Conservation (phyloP, 2,888 invertebrate species). For the Apodemia duryi region DNA sequence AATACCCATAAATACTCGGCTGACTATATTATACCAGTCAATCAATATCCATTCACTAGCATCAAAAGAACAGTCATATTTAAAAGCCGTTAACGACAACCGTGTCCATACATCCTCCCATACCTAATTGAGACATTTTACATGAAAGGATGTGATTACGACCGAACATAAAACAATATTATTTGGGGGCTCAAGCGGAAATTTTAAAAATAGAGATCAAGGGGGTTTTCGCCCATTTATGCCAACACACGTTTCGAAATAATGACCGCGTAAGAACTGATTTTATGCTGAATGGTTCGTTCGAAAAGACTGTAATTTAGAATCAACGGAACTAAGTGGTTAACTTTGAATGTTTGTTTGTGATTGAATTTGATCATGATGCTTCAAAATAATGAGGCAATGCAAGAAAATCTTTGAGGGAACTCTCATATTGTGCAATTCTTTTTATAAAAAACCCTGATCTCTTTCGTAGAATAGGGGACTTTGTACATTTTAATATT, state of each 20-base stretch:
- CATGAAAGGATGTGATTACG: slow-evolving; percentile 75
- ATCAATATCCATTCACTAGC: slow-evolving; percentile 40
- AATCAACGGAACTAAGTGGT: slow-evolving; percentile 18
- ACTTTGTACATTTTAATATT: too few relatives aligned
- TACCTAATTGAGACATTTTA: slow-evolving; percentile 76
- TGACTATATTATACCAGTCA: slow-evolving; percentile 36
- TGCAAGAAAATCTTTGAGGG: too few relatives aligned
- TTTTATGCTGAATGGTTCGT: slow-evolving; percentile 30
- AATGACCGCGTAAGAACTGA: slow-evolving; percentile 30
- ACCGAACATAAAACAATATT: slow-evolving; percentile 68
- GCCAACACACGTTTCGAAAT: slow-evolving; percentile 37
- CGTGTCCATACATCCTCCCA: slow-evolving; percentile 70
- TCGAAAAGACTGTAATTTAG: slow-evolving; percentile 22
- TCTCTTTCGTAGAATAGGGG: too few relatives aligned
- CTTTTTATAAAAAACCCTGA: too few relatives aligned
- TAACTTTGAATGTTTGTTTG: not conserved
- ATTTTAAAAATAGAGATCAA: slow-evolving; percentile 51
- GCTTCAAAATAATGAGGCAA: not conserved
- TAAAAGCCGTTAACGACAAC: slow-evolving; percentile 56
- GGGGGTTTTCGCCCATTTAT: slow-evolving; percentile 38
- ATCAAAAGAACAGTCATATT: slow-evolving; percentile 50
- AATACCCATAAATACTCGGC: too few relatives aligned
- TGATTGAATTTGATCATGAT: slow-evolving; percentile 1
- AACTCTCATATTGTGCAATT: too few relatives aligned
- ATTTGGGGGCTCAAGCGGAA: slow-evolving; percentile 54